phyloP scores from a whole-genome alignment of 2,113 vertebrate species.

The Alethe castanea region DNA sequence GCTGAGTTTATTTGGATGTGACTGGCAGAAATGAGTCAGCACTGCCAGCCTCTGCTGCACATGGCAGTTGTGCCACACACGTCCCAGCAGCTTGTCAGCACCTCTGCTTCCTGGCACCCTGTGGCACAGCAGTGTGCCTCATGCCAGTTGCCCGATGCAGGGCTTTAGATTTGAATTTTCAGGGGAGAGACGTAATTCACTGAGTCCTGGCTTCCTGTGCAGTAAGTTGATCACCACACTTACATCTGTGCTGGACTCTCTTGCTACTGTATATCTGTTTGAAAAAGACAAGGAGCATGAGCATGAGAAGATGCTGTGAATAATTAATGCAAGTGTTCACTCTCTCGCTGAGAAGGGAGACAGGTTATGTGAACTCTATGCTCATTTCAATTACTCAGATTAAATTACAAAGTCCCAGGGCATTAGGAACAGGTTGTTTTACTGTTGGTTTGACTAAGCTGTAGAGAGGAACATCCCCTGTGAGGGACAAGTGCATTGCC shows the following conservation, averaged over 20 bases:
- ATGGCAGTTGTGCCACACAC: fast-evolving
- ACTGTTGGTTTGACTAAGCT: not conserved
- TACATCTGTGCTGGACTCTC: not conserved
- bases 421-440: not conserved
- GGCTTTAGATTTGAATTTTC: not conserved
- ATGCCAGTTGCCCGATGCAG: not conserved
- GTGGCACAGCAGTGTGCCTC: not conserved
- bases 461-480: not conserved
- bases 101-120: not conserved
- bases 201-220: not conserved
- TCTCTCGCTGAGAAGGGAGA: not conserved
- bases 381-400: not conserved
- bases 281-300: not conserved
- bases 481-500: not conserved
- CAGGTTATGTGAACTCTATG: not conserved
- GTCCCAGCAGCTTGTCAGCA: not conserved
- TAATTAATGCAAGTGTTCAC: not conserved
- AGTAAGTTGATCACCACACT: not conserved
- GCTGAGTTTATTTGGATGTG: not conserved
- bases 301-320: not conserved
- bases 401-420: not conserved
- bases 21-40: not conserved
- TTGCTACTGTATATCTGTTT: not conserved
- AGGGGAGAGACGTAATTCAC: not conserved
- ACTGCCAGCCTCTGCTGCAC: not conserved